A percentile compares a stretch with the other conserved stretches of the same genome.
Evolutionary conservation across 1,140 invertebrate genomes (phyloP).

Genomic region (Helicoverpa armigera): DNA sequence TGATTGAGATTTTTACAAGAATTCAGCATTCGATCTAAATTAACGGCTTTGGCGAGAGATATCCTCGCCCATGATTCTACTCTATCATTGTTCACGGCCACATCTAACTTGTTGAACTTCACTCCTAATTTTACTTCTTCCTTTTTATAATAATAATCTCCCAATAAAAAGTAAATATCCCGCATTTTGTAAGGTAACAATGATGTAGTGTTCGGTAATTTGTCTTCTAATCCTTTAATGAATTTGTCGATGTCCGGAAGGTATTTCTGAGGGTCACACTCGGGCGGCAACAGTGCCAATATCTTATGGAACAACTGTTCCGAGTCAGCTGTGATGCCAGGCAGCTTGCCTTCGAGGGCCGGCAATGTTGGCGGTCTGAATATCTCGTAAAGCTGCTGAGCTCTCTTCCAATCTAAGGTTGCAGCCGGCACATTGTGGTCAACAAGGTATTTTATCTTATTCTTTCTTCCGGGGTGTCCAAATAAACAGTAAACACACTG

Average conservation of each 20-base stretch:
- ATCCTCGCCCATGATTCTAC: slow-evolving; percentile 97
- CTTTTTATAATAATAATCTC: slow-evolving; percentile 96
- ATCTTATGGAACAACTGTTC: slow-evolving; percentile 93
- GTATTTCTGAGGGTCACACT: slow-evolving; percentile 88
- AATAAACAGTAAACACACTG: slow-evolving; percentile 97
- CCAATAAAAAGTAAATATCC: slow-evolving; percentile 95
- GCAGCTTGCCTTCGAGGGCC: slow-evolving; percentile 93
- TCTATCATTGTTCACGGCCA: slow-evolving; percentile 92
- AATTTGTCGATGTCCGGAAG: slow-evolving; percentile 89
- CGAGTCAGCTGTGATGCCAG: slow-evolving; percentile 91
- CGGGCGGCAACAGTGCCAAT: slow-evolving; percentile 90
- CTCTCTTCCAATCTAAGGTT: slow-evolving; percentile 92
- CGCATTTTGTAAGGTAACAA: slow-evolving; percentile 87
- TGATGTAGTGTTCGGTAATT: slow-evolving; percentile 85
- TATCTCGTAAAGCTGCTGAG: slow-evolving; percentile 93
- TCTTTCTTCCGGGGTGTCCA: slow-evolving; percentile 93
- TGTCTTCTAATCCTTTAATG: slow-evolving; percentile 88
- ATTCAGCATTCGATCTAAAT: slow-evolving; percentile 94
- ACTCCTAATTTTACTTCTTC: slow-evolving; percentile 92
- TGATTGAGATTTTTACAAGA: slow-evolving; percentile 89
- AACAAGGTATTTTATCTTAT: slow-evolving; percentile 90
- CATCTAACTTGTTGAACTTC: slow-evolving; percentile 94
- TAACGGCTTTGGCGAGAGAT: slow-evolving; percentile 92
- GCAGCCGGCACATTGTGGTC: slow-evolving; percentile 93
- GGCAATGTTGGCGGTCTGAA: slow-evolving; percentile 93